Evolutionary conservation across 2,113 vertebrate species (phyloP).

Genomic region (Albula goreensis): DNA sequence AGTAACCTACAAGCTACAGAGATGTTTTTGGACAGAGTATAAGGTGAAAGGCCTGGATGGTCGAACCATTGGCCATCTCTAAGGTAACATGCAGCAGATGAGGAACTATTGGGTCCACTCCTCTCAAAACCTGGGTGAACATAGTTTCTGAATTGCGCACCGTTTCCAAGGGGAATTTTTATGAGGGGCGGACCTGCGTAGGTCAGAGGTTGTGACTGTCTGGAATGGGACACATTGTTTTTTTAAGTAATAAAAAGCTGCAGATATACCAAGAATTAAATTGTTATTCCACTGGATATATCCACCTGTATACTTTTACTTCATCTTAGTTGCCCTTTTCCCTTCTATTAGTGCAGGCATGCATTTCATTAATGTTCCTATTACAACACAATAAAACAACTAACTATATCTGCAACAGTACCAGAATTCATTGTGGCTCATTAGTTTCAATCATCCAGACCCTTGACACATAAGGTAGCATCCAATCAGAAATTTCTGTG

Average conservation of each 20-base stretch:
- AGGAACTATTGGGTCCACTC: slow-evolving; percentile 36
- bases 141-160: slow-evolving; percentile 42
- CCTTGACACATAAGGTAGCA: not conserved
- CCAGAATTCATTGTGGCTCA: not conserved
- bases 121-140: slow-evolving; percentile 32
- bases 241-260: slow-evolving; percentile 21
- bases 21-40: not conserved
- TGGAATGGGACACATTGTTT: slow-evolving; percentile 31
- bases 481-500: not conserved
- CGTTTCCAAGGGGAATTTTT: slow-evolving; percentile 48
- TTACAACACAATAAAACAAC: not conserved
- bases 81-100: slow-evolving; percentile 36
- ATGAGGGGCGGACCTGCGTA: slow-evolving; percentile 37
- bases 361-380: not conserved
- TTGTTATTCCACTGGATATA: slow-evolving; percentile 4
- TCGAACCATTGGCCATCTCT: slow-evolving; percentile 33
- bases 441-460: not conserved
- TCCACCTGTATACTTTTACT: not conserved
- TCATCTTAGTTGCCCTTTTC: not conserved
- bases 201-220: slow-evolving; percentile 41
- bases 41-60: not conserved
- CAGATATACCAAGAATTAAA: slow-evolving; percentile 26
- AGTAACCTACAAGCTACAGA: not conserved
- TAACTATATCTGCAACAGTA: not conserved
- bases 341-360: not conserved